Percentiles rank a stretch among this genome's conserved stretches.
These are phyloP conservation scores for Platypus cylindrus DNA, from an alignment of 2,888 invertebrate species.

Conservation along the genomic window DNA sequence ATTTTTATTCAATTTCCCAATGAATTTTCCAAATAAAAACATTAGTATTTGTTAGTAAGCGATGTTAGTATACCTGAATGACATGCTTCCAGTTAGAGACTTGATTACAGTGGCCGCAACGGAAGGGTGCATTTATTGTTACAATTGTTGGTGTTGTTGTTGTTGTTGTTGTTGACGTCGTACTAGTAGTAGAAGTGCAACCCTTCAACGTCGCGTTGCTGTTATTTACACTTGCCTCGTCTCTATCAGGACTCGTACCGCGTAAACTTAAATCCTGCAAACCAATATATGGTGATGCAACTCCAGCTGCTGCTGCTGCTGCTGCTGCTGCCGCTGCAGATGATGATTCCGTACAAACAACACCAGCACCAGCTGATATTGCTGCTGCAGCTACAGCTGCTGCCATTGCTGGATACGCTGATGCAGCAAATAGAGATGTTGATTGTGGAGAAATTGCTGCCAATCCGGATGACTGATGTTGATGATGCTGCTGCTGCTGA, in stretches of 20 bases:
- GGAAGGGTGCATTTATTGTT: slow-evolving; percentile 43
- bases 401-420: too few relatives aligned
- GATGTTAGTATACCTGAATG: slow-evolving; percentile 57
- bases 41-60: slow-evolving; percentile 29
- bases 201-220: slow-evolving; percentile 14
- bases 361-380: slow-evolving; percentile 5
- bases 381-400: slow-evolving; percentile 9
- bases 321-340: slow-evolving; percentile 9
- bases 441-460: too few relatives aligned
- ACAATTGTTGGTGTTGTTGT: too few relatives aligned
- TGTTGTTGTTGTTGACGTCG: slow-evolving; percentile 27
- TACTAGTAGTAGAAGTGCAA: slow-evolving; percentile 9
- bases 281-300: too few relatives aligned
- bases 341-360: not conserved
- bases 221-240: slow-evolving; percentile 42
- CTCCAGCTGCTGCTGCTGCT: slow-evolving; percentile 4
- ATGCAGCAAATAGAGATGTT: too few relatives aligned
- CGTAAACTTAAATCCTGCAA: slow-evolving; percentile 22
- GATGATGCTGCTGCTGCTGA: slow-evolving; percentile 10
- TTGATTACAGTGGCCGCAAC: slow-evolving; percentile 72
- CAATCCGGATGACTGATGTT: not conserved
- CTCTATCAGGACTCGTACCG: slow-evolving; percentile 30
- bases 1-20: too few relatives aligned
- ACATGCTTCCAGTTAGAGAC: slow-evolving; percentile 77
- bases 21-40: too few relatives aligned